Evolutionary conservation across 2,113 vertebrate genomes (phyloP).

Genomic region (Mastomys coucha): DNA sequence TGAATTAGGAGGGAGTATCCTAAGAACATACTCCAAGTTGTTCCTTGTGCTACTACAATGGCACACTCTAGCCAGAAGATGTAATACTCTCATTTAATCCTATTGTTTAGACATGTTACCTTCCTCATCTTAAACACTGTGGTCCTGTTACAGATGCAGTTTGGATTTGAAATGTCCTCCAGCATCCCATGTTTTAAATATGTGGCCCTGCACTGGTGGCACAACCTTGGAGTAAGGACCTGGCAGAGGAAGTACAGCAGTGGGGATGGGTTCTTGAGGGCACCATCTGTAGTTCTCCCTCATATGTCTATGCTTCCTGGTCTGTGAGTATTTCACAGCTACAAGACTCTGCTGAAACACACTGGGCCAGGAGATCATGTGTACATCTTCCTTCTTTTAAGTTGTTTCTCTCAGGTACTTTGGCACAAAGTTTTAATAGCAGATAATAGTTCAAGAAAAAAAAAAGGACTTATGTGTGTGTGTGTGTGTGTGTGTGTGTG

Average conservation of each 20-base stretch:
- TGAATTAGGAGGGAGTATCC: neutral
- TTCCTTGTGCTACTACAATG: neutral
- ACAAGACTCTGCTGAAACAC: neutral
- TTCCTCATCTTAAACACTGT: neutral
- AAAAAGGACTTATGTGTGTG: neutral
- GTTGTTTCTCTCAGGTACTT: neutral
- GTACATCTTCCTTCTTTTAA: neutral
- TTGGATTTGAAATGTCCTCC: neutral
- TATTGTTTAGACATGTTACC: neutral
- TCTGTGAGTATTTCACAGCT: neutral
- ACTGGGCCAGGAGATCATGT: rapidly evolving
- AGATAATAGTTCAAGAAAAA: neutral
- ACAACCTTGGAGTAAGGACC: neutral
- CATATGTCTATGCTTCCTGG: no score
- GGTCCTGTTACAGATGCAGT: neutral
- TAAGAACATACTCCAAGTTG: neutral
- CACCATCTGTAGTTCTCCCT: neutral
- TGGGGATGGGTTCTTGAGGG: no score
- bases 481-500: neutral
- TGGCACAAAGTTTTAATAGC: neutral
- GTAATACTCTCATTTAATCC: neutral
- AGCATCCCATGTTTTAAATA: neutral
- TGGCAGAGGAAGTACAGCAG: no score
- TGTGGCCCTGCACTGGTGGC: no score
- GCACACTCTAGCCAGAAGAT: neutral